Percentiles rank a stretch among this genome's conserved stretches.
These are phyloP conservation scores for Apaloderma vittatum DNA, from an alignment of 2,113 vertebrate genomes.

Conservation along the genomic window DNA sequence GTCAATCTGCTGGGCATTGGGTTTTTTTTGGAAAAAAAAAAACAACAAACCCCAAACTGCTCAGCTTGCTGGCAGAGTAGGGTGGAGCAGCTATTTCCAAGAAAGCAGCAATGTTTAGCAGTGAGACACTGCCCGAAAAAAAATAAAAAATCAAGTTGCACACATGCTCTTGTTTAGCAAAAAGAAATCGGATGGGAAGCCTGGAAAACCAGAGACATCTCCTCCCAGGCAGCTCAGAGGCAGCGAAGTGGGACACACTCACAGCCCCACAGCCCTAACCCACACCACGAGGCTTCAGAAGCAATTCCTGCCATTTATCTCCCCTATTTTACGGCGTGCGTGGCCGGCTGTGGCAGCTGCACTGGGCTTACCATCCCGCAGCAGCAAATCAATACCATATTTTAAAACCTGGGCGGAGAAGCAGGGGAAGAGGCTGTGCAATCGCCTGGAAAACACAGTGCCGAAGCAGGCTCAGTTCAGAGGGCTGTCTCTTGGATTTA, in stretches of 20 bases:
- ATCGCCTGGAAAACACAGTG: not conserved
- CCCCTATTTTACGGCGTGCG: fast-evolving
- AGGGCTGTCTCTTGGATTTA: not conserved
- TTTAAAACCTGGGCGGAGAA: not conserved
- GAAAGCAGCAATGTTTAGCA: slow-evolving; percentile 29
- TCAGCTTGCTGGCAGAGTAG: not conserved
- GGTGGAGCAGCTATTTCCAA: slow-evolving; percentile 37
- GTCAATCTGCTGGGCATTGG: not conserved
- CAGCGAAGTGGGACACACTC: fast-evolving
- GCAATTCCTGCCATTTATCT: not conserved
- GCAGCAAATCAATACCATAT: not conserved
- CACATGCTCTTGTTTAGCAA: slow-evolving; percentile 46
- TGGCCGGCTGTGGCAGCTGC: not conserved
- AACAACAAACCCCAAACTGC: not conserved
- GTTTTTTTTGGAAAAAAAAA: not conserved
- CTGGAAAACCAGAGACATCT: not conserved
- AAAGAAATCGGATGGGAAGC: not conserved
- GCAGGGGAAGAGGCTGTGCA: not conserved
- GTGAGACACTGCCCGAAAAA: not conserved
- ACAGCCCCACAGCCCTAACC: not conserved
- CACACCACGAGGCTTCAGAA: not conserved
- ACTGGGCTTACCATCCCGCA: not conserved
- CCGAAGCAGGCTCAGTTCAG: not conserved
- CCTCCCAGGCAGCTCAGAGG: not conserved
- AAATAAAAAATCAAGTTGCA: not conserved